Evolutionary conservation across 2,113 vertebrate genomes (phyloP), one percentile per base, ranked within the genome.

Genomic region (Eonycteris spelaea): DNA sequence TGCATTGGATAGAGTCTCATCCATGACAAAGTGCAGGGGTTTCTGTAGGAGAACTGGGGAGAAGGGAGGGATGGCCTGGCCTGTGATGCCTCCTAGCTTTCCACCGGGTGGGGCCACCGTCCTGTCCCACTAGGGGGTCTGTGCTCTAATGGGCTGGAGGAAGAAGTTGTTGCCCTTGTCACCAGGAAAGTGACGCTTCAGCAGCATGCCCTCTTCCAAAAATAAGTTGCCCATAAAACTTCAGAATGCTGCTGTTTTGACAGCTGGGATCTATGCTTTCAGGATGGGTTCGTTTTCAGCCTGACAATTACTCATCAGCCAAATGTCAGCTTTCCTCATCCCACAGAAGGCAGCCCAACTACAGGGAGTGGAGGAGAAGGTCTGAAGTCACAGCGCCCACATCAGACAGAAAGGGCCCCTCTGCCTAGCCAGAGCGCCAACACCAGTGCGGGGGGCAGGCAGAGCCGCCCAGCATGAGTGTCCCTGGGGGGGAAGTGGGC

Each of bases 221-320:
- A 94, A 96, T 87, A 96, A 96, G 96, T 92, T 97, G 95, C 97
- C 96, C 97, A 95, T 95, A 95, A 97, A 97, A 95, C 86, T 97
- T 97, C 97, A 97, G 94, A 94, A 97, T 93, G 96, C 94, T 80
- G 0, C 59, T 97, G 96, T 98, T 98, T 97, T 97, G 97, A 98
- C 97, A 98, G 97, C 96, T 98, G 98, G 86, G 86, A 74, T 77
- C 96, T 91, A 67, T 96, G 97, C 96, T 97, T 98, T 97, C 96
- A 95, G 95, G 92, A 97, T 87, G 93, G 79, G 97, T 95, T 70
- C 9, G 1, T 43, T 55, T 53, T 61, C 61, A 78, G 51, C 43
- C 53, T 19, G 57, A 53, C 86, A 53, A 80, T 38, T n/a, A 74
- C 67, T 80, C 74, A 45, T 30, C 57, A 73, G 40, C 13, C 77